These are phyloP conservation scores for Callipepla squamata DNA, from an alignment of 2,113 vertebrate genomes.

Conservation along the genomic window DNA sequence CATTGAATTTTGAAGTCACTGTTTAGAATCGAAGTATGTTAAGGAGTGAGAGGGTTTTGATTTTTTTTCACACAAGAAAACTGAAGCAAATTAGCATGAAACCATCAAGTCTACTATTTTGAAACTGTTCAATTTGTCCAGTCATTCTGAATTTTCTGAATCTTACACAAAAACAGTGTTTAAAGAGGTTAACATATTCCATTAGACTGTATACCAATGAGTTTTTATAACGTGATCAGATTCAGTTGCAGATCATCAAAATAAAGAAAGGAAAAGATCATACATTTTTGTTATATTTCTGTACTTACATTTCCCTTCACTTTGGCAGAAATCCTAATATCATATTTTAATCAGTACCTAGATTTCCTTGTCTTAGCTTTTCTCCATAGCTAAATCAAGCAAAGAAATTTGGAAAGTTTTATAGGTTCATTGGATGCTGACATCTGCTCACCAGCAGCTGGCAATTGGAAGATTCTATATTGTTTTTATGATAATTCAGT, in stretches of 20 bases:
- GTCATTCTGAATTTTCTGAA: background rate
- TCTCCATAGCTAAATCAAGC: background rate
- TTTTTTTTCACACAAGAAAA: background rate
- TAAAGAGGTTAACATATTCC: background rate
- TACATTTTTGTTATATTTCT: background rate
- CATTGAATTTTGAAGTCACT: background rate
- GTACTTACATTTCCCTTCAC: background rate
- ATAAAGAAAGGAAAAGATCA: background rate
- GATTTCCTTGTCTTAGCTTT: background rate
- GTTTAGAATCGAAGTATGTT: background rate
- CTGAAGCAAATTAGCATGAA: background rate
- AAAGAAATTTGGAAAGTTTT: accelerated
- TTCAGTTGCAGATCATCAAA: background rate
- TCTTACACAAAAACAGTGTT: background rate
- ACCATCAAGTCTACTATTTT: background rate
- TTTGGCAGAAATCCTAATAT: background rate
- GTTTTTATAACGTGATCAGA: background rate
- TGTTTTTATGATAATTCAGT: background rate
- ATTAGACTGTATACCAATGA: background rate
- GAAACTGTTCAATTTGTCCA: background rate
- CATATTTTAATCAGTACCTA: background rate
- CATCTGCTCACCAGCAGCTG: background rate
- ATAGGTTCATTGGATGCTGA: background rate
- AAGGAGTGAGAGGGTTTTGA: background rate
- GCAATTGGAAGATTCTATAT: background rate